These are phyloP conservation scores for Uropsilus gracilis DNA, from an alignment of 2,113 vertebrate species.

Conservation along the genomic window DNA sequence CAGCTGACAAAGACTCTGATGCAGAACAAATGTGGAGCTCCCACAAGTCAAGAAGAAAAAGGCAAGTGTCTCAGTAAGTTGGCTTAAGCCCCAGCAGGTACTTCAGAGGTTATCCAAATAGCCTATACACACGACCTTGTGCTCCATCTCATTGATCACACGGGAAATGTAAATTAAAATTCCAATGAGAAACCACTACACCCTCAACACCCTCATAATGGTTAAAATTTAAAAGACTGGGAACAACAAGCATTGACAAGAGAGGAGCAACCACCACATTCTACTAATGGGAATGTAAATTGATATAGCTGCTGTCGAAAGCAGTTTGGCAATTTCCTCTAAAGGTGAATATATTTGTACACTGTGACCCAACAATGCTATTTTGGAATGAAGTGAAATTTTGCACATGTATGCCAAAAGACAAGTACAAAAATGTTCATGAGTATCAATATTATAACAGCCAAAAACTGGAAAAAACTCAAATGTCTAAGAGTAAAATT, in stretches of 20 bases:
- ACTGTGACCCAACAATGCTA: neutral
- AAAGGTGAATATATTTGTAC: neutral
- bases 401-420: neutral
- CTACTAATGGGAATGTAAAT: neutral
- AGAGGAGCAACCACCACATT: neutral
- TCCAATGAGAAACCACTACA: neutral
- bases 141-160: neutral
- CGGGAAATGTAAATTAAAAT: neutral
- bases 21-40: neutral
- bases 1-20: neutral
- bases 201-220: neutral
- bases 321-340: neutral
- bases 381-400: neutral
- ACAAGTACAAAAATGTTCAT: neutral
- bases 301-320: neutral
- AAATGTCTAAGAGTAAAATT: neutral
- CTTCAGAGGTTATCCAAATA: neutral
- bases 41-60: neutral
- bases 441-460: neutral
- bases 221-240: neutral
- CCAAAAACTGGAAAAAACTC: neutral
- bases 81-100: neutral
- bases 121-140: neutral
- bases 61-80: neutral
- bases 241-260: neutral